Base-by-base conservation (phyloP, 2,797 vertebrate species). In the Amphiprion clarkii region DNA sequence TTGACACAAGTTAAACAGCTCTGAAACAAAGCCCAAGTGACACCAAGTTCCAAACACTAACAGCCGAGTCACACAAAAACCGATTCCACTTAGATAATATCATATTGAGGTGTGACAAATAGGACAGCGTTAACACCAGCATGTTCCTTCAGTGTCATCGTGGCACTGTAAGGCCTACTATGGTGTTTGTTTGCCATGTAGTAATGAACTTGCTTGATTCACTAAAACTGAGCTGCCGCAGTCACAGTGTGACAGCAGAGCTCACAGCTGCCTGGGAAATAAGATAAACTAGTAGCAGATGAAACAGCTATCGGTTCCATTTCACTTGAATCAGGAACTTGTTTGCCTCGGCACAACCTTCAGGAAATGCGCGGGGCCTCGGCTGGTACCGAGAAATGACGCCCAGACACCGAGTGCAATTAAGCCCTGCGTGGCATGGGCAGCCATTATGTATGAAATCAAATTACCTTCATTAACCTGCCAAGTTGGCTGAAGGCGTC, bases 391-490 rank as follows among this genome's bases (percentile, higher is more conserved):
- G 81, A 53, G 85, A 85, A 88, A 89, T 79, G 83, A 84, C 71
- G 83, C 84, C 87, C 83, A 84, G 87, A 90, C 89, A 73, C 79
- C 55, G 90, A 94, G 94, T 91, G 89, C 96, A 97, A 98, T 96
- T 96, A 96, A 90, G 95, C 92, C 92, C 93, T 90, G 95, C 89
- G 91, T 84, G 85, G 88, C 87, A 83, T 71, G 84, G 88, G 93
- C 93, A 93, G 95, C 95, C 96, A 96, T 98, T 96, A 97, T 95
- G 95, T 91, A 96, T 94, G 95, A 95, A 97, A 96, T 96, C 97
- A 97, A 98, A 98, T 97, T 97, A 96, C 95, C 95, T 97, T 97
- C 96, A 99, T 98, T 97, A 98, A 98, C 97, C 96, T 96, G 96
- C 95, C 96, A 95, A 96, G 96, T 97, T 97, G 97, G 96, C 97